Evolutionary conservation across 30 jellyfish, hydroid and myxozoan genomes (phyloP), one percentile per base, ranked within the genome.

Genomic region (Phacellophora camtschatica): DNA sequence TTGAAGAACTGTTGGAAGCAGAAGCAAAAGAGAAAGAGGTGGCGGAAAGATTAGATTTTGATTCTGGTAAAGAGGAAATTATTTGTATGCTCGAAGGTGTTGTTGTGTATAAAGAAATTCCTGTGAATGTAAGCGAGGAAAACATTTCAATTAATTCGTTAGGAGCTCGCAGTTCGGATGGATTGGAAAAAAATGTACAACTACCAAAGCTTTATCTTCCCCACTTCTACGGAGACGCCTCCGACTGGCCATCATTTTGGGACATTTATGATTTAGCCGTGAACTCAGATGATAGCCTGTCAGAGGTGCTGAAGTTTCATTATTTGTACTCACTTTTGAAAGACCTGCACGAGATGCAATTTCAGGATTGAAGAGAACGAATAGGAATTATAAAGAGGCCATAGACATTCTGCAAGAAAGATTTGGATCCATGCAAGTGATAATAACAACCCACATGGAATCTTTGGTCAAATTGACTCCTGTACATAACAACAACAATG

Each of bases 361-460:
- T 5, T 8, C 53, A 5, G 53, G 53, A 39, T 39, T 5, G 8
- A 39, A 39, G 13, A 13, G 8, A 8, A 39, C 53, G 53, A 39
- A 39, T 39, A 13, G 11, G 11, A 76, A 32, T 25, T 76, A 76
- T 24, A 33, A 39, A 35, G 68, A 33, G 27, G 84, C 83, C 31
- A 31, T 56, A 4, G 30, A 76, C 0, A 0, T 76, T 11, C 29
- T 73, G 59, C 9, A 46, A 29, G 67, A 34, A 32, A 28, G 84
- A 5, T 76, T 28, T 76, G 88, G 82, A 3, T 45, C 48, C 59
- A 50, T 24, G 23, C 51, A 72, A 9, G n/a, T 15, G 1, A 32
- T 53, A 6, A 33, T 74, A 50, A 8, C 41, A 1, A 51, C 58
- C 28, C 87, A 74, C 51, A 39, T 74, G 34, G 87, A 31, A 53